Evolutionary conservation across 2,888 invertebrate genomes (phyloP).

Genomic region (Protonemura montana): DNA sequence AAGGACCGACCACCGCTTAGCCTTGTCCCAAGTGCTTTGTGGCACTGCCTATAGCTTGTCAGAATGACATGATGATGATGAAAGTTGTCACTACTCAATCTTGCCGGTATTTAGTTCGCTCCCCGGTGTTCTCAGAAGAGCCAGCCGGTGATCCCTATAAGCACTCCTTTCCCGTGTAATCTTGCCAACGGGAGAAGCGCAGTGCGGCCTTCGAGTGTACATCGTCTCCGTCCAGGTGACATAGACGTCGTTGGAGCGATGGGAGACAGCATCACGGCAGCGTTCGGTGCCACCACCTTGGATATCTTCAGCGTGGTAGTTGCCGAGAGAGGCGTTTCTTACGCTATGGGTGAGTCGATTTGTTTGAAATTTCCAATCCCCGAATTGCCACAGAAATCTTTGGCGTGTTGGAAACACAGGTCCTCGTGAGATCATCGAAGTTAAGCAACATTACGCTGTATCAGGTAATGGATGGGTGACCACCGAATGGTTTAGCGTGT

Average conservation of each 20-base stretch:
- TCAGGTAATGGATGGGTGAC: no score
- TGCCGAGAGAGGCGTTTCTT: background rate
- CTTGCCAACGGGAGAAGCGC: conserved; percentile 54
- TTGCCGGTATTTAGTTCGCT: no score
- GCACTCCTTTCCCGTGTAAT: conserved; percentile 58
- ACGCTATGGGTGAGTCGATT: background rate
- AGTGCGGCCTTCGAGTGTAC: conserved; percentile 62
- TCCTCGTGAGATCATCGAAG: no score
- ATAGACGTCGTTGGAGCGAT: conserved; percentile 67
- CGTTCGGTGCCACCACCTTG: conserved; percentile 62
- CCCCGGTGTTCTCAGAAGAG: conserved; percentile 48
- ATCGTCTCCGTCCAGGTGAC: conserved; percentile 67
- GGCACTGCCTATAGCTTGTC: background rate
- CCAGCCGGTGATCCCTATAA: conserved; percentile 55
- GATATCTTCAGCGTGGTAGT: background rate
- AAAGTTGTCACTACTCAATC: no score
- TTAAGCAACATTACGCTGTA: no score
- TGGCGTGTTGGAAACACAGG: no score
- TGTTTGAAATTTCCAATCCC: no score
- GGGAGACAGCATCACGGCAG: conserved; percentile 69
- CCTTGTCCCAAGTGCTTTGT: no score
- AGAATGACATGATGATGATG: background rate
- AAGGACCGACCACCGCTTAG: no score
- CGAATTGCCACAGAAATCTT: no score
- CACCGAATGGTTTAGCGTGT: no score